These are phyloP conservation scores for Zootoca vivipara DNA, from an alignment of 2,113 vertebrate species.

Conservation along the genomic window DNA sequence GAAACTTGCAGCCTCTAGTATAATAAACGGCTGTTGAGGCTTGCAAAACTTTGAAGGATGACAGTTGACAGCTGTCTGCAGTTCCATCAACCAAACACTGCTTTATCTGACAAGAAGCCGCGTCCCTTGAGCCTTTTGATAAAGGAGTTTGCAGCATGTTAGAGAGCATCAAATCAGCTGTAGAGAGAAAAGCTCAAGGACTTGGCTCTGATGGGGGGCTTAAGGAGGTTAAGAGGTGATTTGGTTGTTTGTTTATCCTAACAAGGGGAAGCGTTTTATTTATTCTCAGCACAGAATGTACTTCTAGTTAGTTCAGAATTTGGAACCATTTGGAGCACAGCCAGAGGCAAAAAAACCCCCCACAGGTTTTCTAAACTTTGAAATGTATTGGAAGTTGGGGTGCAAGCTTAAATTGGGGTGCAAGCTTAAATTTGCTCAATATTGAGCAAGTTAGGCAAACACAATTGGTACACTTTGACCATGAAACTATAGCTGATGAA, in stretches of 20 bases:
- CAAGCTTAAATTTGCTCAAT: too few relatives aligned
- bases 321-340: not conserved
- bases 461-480: too few relatives aligned
- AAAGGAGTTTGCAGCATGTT: not conserved
- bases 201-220: not conserved
- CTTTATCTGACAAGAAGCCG: constrained; percentile 9
- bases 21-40: not conserved
- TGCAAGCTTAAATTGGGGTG: constrained; percentile 3
- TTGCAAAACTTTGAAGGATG: constrained; percentile 12
- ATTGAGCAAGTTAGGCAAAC: too few relatives aligned
- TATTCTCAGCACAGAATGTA: not conserved
- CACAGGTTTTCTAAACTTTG: not conserved
- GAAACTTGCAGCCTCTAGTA: not conserved
- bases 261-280: not conserved
- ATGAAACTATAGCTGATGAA: too few relatives aligned
- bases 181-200: not conserved
- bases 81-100: not conserved
- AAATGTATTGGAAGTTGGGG: not conserved
- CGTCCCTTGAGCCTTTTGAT: not conserved
- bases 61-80: not conserved
- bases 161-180: constrained; percentile 1
- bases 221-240: not conserved
- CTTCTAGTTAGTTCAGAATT: not conserved
- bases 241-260: not conserved
- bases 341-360: not conserved